Evolutionary conservation across 2,888 invertebrate genomes (phyloP), one percentile per base, ranked within the genome.

Genomic region (Epiblema foenella): DNA sequence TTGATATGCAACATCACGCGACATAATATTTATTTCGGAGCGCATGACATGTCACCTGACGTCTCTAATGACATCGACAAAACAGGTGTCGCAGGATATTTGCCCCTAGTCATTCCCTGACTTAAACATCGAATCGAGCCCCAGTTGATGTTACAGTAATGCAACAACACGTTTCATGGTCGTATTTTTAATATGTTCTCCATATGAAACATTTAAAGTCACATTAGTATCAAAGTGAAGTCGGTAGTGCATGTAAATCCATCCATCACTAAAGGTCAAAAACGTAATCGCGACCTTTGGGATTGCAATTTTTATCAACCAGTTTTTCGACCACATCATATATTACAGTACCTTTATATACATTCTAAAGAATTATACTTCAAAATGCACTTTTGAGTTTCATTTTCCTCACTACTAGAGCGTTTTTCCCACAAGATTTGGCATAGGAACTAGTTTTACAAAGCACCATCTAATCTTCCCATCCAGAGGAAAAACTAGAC

Each of bases 221-320:
- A 62, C 60, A 71, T 67, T 71, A 71, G 66, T 67, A 57, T 60
- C 62, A 60, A 67, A 70, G 59, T 59, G 60, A 37, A 71, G 59
- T 60, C 46, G 60, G 64, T 59, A 62, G 56, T 42, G 11, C 56
- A 62, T 49, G 60, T 62, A 52, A 33, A 66, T 67, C 66, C 70
- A 70, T 70, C 65, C 66, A 71, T 71, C 71, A 71, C 66, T 46
- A 71, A 71, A 71, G 71, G 71, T 71, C 56, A 62, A 56, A 52
- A 59, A 62, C 71, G 71, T 71, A 71, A 71, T 56, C 65, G 37
- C 56, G 66, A 71, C 71, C 71, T 71, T 71, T 71, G 60, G 60
- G 66, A 56, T 66, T 60, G 71, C 66, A 71, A 67, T 66, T 71
- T 66, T 71, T 66, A 56, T 20, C 49, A 71, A 66, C 66, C 62